These are phyloP conservation scores for Chaetodon auriga DNA, from an alignment of 2,113 vertebrate genomes.

Conservation along the genomic window DNA sequence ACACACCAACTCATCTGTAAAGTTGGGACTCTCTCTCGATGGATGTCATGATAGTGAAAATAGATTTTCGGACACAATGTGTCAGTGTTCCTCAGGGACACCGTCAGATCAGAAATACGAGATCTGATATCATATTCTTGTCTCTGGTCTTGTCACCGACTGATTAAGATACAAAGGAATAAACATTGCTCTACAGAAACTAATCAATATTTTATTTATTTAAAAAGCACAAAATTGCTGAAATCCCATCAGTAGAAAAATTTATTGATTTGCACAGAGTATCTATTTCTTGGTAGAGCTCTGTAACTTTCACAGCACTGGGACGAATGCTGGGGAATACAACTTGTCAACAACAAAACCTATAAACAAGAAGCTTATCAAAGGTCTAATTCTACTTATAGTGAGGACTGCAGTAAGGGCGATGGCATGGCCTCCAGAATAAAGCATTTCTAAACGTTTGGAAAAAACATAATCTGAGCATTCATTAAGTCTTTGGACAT, in stretches of 20 bases:
- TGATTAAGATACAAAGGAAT: background rate
- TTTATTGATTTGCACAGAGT: background rate
- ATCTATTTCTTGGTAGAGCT: background rate
- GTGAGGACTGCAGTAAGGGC: background rate
- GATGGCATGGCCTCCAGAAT: background rate
- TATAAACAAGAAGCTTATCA: slow-evolving; percentile 1
- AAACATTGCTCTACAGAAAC: background rate
- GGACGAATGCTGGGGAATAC: background rate
- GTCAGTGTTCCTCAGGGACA: no score
- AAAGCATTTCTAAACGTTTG: background rate
- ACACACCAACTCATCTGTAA: background rate
- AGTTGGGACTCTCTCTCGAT: background rate
- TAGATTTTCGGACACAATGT: background rate
- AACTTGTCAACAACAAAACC: slow-evolving; percentile 24
- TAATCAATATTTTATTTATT: background rate
- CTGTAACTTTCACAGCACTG: slow-evolving; percentile 6
- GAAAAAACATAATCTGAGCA: background rate
- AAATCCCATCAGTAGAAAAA: background rate
- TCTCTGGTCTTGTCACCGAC: background rate
- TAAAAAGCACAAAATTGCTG: background rate
- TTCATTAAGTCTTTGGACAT: background rate
- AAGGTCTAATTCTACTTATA: slow-evolving; percentile 1
- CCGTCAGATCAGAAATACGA: no score
- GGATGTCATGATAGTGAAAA: background rate
- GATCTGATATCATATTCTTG: background rate